Conservation (phyloP, 1,140 invertebrate genomes). For the Sinella curviseta region DNA sequence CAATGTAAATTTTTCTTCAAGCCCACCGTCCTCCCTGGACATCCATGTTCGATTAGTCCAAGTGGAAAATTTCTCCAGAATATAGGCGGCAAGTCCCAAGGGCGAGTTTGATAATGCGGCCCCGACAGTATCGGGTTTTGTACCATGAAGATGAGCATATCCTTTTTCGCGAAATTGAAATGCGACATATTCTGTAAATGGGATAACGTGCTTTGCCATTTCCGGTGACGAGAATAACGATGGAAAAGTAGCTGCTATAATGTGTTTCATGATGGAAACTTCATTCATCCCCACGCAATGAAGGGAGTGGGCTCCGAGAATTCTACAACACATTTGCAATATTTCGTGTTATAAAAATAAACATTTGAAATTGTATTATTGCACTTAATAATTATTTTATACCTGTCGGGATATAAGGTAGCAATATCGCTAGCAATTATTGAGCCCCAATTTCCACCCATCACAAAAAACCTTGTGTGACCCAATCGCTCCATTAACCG, state of each 20-base stretch:
- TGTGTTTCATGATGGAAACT: not conserved
- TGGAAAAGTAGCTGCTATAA: not conserved
- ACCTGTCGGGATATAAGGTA: constrained; percentile 54
- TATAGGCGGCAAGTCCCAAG: constrained; percentile 60
- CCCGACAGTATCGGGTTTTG: constrained; percentile 18
- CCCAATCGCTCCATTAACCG: constrained; percentile 60
- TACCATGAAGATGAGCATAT: not conserved
- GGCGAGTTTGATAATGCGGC: constrained; percentile 49
- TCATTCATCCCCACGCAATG: not conserved
- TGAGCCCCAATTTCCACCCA: constrained; percentile 59
- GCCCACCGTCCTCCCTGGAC: constrained; percentile 55
- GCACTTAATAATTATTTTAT: not conserved
- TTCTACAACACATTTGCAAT: not conserved
- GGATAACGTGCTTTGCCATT: not conserved
- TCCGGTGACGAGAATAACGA: not conserved
- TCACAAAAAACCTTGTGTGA: constrained; percentile 56
- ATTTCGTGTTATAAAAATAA: too few relatives aligned
- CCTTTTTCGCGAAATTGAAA: not conserved
- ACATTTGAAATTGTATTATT: not conserved
- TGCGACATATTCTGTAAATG: not conserved
- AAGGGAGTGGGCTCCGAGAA: not conserved
- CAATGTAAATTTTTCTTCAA: constrained; percentile 56
- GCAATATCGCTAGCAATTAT: constrained; percentile 52
- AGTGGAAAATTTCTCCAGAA: too few relatives aligned
- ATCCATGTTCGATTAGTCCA: constrained; percentile 50